Conservation (phyloP, 2,113 vertebrate genomes). For the Oxygymnocypris stewartii region DNA sequence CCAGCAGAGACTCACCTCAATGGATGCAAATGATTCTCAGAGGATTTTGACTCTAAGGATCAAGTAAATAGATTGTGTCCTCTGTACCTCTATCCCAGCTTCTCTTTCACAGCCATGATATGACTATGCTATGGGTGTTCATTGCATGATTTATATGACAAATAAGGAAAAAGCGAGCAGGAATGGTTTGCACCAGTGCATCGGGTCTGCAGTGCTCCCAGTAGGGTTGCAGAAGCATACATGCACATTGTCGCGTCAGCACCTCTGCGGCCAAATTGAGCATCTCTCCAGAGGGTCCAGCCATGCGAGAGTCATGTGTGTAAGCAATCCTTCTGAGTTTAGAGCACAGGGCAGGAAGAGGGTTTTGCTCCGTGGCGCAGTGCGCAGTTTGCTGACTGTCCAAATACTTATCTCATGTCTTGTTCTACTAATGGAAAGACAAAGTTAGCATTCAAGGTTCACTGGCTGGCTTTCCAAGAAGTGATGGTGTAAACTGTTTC, state of each 20-base stretch:
- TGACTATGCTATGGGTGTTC: neutral
- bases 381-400: neutral
- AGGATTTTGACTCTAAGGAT: neutral
- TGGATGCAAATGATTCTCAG: neutral
- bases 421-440: conserved; percentile 1
- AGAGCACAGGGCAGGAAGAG: neutral
- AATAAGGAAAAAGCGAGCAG: neutral
- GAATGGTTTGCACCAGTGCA: neutral
- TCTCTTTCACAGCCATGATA: neutral
- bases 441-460: conserved; percentile 24
- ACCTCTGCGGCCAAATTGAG: neutral
- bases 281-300: conserved; percentile 11
- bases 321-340: neutral
- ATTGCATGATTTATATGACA: conserved; percentile 29
- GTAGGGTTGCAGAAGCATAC: neutral
- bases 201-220: neutral
- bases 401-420: conserved; percentile 27
- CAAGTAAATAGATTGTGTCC: neutral
- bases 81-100: neutral
- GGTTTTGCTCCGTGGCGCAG: neutral
- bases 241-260: conserved; percentile 8
- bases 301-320: conserved; percentile 7
- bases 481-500: conserved; percentile 54
- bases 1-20: neutral
- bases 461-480: conserved; percentile 56